Base-by-base conservation (phyloP, 2,888 invertebrate species). In the Drosophila lutescens region DNA sequence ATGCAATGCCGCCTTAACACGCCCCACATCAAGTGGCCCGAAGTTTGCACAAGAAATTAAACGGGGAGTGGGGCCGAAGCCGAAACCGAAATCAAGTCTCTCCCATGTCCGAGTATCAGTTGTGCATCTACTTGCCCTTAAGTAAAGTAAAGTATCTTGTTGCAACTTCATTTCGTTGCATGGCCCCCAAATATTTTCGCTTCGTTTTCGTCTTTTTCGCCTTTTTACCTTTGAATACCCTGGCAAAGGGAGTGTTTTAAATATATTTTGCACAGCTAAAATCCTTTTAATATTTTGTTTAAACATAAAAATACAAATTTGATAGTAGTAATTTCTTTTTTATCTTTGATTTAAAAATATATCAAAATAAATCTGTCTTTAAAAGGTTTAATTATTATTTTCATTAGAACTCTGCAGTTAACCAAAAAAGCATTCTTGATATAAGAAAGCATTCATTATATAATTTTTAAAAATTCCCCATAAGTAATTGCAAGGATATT, bases 91-190 rank as follows among this genome's bases (percentile, higher is more conserved):
- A 75, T 61, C 53, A 65, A 71, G 65, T 65, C 74, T 72, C 70
- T 61, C 81, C 77, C 75, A 74, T 70, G 87, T 74, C 69, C 79
- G 57, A 76, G 86, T 85, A 88, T 86, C 89, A 74, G 88, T 82
- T 87, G 86, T 79, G 85, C 86, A 87, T 89, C 89, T 84, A 84
- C 86, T 82, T 87, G 89, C 88, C 89, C 86, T 89, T 85, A 89
- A 86, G 86, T 89, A 87, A 86, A 89, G 86, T 86, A 89, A 87
- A 87, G 82, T 89, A 86, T 89, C 88, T 86, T 85, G 89, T 86
- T 86, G 86, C 82, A 86, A 86, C 86, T 86, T 86, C 80, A 86
- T 89, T 89, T 86, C 86, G 79, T 79, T 72, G 80, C 79, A 84
- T 79, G 86, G 88, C 70, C 85, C 80, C 79, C 47, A 86, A 86